Percentiles rank a stretch among this genome's conserved stretches.
Evolutionary conservation across 2,888 invertebrate genomes (phyloP).

Genomic region (Anarsia innoxiella): DNA sequence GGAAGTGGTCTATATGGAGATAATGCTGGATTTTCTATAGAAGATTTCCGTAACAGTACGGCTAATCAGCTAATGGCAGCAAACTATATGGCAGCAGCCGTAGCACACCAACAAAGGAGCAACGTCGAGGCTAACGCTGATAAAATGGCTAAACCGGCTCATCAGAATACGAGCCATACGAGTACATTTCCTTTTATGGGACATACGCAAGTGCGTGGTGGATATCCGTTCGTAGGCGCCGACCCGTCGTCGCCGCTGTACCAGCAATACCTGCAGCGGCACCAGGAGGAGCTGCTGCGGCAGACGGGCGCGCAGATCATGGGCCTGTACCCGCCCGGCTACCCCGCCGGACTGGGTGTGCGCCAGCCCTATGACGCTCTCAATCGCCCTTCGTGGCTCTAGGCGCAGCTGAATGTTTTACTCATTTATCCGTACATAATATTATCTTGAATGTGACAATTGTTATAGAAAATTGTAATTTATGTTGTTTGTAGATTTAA

Average conservation of each 20-base stretch:
- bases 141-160: conserved; percentile 64
- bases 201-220: conserved; percentile 74
- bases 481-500: conserved; percentile 54
- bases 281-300: conserved; percentile 75
- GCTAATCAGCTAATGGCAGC: conserved; percentile 75
- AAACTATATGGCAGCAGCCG: conserved; percentile 68
- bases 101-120: conserved; percentile 59
- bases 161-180: conserved; percentile 57
- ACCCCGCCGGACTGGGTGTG: conserved; percentile 77
- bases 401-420: conserved; percentile 26
- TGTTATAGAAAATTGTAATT: conserved; percentile 56
- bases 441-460: conserved; percentile 47
- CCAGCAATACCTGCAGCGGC: conserved; percentile 81
- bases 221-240: conserved; percentile 77
- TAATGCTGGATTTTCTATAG: conserved; percentile 78
- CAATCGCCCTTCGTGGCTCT: conserved; percentile 81
- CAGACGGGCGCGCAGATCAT: conserved; percentile 78
- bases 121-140: conserved; percentile 46
- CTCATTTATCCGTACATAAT: not conserved
- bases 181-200: conserved; percentile 77
- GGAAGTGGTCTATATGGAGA: conserved; percentile 76
- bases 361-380: conserved; percentile 83
- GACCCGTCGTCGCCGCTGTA: conserved; percentile 80
- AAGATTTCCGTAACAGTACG: conserved; percentile 78
- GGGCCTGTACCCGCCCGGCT: conserved; percentile 79